Conservation (phyloP, 1,140 invertebrate species). For the Calephelis virginiensis region DNA sequence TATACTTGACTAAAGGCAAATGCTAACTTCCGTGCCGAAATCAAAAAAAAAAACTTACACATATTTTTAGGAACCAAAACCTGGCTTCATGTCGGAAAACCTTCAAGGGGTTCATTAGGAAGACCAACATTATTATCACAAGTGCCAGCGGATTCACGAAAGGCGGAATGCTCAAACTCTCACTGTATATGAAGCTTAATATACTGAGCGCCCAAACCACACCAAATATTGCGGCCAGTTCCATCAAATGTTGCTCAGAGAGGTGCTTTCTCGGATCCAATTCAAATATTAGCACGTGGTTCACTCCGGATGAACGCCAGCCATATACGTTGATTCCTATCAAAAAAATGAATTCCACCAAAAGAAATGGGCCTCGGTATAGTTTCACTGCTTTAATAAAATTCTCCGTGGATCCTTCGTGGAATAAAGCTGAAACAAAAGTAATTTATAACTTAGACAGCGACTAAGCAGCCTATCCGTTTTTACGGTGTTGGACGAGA, state of each 20-base stretch:
- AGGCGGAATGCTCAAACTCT: slow-evolving; percentile 92
- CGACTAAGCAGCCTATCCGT: too few species aligned
- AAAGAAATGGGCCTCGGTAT: slow-evolving; percentile 94
- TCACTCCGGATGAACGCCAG: slow-evolving; percentile 98
- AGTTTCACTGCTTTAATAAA: slow-evolving; percentile 90
- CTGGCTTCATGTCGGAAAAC: slow-evolving; percentile 95
- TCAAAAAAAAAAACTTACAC: slow-evolving; percentile 79
- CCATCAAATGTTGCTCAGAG: slow-evolving; percentile 97
- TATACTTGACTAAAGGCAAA: too few species aligned
- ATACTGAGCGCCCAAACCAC: slow-evolving; percentile 96
- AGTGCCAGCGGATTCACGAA: slow-evolving; percentile 94
- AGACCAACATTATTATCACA: slow-evolving; percentile 91
- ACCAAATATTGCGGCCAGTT: slow-evolving; percentile 95
- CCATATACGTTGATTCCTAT: slow-evolving; percentile 99
- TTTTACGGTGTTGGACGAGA: too few species aligned
- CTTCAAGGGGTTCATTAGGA: slow-evolving; percentile 95
- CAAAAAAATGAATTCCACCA: slow-evolving; percentile 96
- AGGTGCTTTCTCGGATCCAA: slow-evolving; percentile 98
- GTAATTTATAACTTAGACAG: background rate
- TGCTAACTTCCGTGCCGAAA: too few species aligned
- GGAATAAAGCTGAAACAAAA: slow-evolving; percentile 84
- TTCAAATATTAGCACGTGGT: slow-evolving; percentile 99
- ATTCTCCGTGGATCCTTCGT: slow-evolving; percentile 83
- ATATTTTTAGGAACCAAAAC: slow-evolving; percentile 89
- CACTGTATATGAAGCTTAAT: slow-evolving; percentile 90